phyloP scores from a whole-genome alignment of 1,140 invertebrate species.

The Xylocopa sonorina region DNA sequence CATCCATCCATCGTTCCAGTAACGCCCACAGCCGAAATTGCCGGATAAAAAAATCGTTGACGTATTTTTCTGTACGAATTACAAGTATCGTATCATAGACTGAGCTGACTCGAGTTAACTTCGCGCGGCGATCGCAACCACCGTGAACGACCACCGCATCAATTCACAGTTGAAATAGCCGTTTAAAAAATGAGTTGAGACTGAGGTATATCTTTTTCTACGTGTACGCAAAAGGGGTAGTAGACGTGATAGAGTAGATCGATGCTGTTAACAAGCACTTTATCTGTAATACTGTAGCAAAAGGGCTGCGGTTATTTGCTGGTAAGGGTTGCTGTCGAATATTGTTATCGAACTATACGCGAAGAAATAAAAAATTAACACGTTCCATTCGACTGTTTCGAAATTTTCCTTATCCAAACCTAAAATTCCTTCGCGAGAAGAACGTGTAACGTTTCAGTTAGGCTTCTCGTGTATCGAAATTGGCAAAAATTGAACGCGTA shows the following conservation, averaged over 20 bases:
- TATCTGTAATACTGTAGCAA: background rate
- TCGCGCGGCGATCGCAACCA: background rate
- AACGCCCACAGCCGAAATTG: conserved; percentile 47
- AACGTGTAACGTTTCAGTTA: too few relatives aligned
- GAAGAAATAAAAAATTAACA: too few relatives aligned
- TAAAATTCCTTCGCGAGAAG: too few relatives aligned
- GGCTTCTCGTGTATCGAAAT: too few relatives aligned
- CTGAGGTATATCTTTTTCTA: conserved; percentile 10
- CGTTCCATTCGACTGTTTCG: too few relatives aligned
- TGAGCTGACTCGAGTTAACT: conserved; percentile 53
- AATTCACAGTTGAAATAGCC: conserved; percentile 37
- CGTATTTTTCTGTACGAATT: conserved; percentile 58
- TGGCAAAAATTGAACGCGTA: too few relatives aligned
- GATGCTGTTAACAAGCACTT: background rate
- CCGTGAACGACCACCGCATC: background rate
- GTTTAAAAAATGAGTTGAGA: conserved; percentile 16
- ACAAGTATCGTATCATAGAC: conserved; percentile 46
- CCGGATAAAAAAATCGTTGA: background rate
- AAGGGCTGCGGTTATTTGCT: too few relatives aligned
- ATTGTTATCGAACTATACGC: too few relatives aligned
- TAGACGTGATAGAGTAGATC: background rate
- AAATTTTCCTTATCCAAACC: too few relatives aligned
- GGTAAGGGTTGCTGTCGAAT: background rate
- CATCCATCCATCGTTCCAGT: conserved; percentile 51
- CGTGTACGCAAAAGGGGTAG: background rate